A percentile compares a stretch with the other conserved stretches of the same genome.
These are phyloP conservation scores for Zygogramma bicolorata DNA, from an alignment of 2,888 invertebrate species.

Conservation along the genomic window DNA sequence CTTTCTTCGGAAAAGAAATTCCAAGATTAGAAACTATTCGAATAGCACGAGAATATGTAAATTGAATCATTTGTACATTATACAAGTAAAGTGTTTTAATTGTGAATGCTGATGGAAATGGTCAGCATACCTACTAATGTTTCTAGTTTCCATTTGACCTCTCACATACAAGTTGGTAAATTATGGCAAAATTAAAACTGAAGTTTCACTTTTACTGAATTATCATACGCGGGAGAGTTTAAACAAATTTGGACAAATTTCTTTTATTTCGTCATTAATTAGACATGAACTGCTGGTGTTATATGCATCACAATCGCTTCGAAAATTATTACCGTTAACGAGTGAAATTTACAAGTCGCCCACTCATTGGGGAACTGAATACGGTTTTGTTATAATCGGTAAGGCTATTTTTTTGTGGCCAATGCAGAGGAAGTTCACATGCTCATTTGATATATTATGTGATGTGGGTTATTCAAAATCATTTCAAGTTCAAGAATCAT, in stretches of 20 bases:
- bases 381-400: no score
- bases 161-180: slow-evolving; percentile 25
- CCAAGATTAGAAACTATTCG: slow-evolving; percentile 29
- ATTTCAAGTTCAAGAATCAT: no score
- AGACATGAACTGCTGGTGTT: neutral
- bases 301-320: slow-evolving; percentile 1
- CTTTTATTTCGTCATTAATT: slow-evolving; percentile 4
- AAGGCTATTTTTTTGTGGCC: no score
- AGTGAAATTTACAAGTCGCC: neutral
- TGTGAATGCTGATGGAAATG: neutral
- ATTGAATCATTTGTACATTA: slow-evolving; percentile 30
- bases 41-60: slow-evolving; percentile 36
- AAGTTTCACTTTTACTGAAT: slow-evolving; percentile 37
- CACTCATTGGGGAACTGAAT: no score
- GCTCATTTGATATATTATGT: no score
- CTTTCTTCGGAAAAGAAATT: slow-evolving; percentile 34
- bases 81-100: slow-evolving; percentile 11
- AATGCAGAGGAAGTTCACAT: no score
- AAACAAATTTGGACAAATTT: neutral
- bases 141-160: slow-evolving; percentile 4
- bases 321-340: neutral
- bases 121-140: neutral
- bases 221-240: slow-evolving; percentile 11
- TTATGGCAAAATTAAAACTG: slow-evolving; percentile 14
- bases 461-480: no score